Conservation (phyloP, 2,888 invertebrate genomes). For the Leucania comma region DNA sequence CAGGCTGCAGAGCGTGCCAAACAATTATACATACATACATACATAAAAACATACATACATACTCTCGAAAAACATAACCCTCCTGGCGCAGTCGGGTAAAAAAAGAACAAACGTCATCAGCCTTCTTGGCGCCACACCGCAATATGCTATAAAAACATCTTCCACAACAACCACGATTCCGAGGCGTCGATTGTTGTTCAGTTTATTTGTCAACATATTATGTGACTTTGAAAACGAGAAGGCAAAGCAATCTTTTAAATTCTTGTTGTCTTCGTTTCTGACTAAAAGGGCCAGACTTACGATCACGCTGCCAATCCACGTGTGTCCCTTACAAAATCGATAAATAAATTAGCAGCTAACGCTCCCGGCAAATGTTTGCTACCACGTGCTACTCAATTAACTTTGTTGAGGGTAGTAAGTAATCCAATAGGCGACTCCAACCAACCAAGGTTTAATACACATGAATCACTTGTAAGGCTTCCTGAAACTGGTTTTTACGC, state of each 20-base stretch:
- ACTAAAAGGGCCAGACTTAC: constrained; percentile 2
- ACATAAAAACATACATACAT: too few species aligned
- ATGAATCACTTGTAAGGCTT: constrained; percentile 79
- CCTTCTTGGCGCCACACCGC: constrained; percentile 3
- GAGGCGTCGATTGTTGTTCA: constrained; percentile 11
- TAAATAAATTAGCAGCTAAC: constrained; percentile 36
- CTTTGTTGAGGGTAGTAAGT: constrained; percentile 66
- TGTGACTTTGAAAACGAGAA: constrained; percentile 13
- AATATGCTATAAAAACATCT: constrained; percentile 24
- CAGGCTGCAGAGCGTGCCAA: too few species aligned
- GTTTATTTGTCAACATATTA: constrained; percentile 13
- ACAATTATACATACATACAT: too few species aligned
- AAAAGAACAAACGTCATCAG: constrained; percentile 22
- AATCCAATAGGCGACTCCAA: constrained; percentile 82
- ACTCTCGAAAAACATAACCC: too few species aligned
- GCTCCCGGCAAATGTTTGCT: constrained; percentile 25
- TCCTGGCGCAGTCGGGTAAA: too few species aligned
- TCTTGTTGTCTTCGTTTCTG: not conserved
- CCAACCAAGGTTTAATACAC: constrained; percentile 72
- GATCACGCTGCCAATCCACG: constrained; percentile 38
- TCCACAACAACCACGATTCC: constrained; percentile 6
- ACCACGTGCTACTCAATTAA: constrained; percentile 60
- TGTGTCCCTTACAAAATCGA: constrained; percentile 34
- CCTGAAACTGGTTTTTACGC: constrained; percentile 72
- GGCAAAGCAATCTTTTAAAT: constrained; percentile 2